Evolutionary conservation across 2,797 vertebrate genomes (phyloP).

Genomic region (Sparidentex hasta): DNA sequence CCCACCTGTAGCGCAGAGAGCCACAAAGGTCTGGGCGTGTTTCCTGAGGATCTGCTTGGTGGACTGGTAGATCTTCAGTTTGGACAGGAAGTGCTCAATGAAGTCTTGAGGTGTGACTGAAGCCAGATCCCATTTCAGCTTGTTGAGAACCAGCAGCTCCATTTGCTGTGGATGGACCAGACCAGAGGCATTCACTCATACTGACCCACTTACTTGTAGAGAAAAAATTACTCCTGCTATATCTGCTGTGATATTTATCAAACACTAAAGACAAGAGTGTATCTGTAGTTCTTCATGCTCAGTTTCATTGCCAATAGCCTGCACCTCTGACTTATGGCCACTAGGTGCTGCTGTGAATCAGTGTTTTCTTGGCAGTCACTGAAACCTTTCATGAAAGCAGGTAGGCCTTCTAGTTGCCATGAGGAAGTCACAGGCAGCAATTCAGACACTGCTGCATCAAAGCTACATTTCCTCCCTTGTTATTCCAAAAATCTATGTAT

Average conservation of each 20-base stretch:
- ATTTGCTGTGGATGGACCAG: slow-evolving; percentile 90
- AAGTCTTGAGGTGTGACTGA: slow-evolving; percentile 97
- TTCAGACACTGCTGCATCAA: slow-evolving; percentile 48
- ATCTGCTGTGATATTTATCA: slow-evolving; percentile 9
- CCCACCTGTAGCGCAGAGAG: slow-evolving; percentile 98
- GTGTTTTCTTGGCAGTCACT: slow-evolving; percentile 38
- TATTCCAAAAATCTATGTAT: not conserved
- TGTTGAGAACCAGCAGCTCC: slow-evolving; percentile 97
- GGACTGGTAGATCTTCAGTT: slow-evolving; percentile 93
- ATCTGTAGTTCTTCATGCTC: not conserved
- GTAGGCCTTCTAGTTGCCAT: slow-evolving; percentile 72
- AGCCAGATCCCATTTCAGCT: slow-evolving; percentile 98
- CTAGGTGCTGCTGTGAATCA: slow-evolving; percentile 53
- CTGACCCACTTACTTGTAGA: not conserved
- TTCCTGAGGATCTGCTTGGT: slow-evolving; percentile 97
- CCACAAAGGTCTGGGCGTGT: slow-evolving; percentile 98
- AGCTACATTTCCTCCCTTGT: slow-evolving; percentile 5
- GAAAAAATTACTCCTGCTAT: not conserved
- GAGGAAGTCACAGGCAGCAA: slow-evolving; percentile 69
- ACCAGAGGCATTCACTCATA: slow-evolving; percentile 53
- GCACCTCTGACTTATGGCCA: slow-evolving; percentile 34
- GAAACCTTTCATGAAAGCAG: slow-evolving; percentile 76
- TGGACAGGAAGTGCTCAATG: slow-evolving; percentile 98
- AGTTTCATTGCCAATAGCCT: not conserved
- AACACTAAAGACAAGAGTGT: not conserved